A percentile compares a stretch with the other conserved stretches of the same genome.
Conservation (phyloP, 53 echinoderm and acorn worm genomes). For the Stichopus horrens region DNA sequence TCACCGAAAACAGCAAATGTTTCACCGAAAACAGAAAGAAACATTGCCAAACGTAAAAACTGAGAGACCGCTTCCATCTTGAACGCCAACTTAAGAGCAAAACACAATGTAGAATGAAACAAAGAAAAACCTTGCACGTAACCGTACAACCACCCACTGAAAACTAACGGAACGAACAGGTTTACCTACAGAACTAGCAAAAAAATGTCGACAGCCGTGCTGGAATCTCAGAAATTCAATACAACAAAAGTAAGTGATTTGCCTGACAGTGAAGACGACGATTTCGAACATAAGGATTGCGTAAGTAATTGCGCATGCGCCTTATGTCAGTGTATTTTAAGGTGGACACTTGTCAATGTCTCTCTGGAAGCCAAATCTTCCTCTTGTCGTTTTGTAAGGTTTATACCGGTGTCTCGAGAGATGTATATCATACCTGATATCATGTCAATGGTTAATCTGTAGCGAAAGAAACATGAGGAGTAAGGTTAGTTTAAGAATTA, state of each 20-base stretch:
- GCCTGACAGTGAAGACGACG: neutral
- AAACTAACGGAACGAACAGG: conserved; percentile 7
- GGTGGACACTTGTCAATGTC: no score
- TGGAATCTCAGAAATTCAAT: neutral
- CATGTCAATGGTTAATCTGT: no score
- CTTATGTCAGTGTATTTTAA: neutral
- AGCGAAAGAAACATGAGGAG: no score
- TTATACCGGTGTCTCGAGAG: no score
- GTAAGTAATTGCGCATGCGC: neutral
- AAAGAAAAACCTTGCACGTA: neutral
- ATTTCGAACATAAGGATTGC: neutral
- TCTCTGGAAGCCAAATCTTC: no score
- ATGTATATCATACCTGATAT: no score
- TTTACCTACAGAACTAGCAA: neutral
- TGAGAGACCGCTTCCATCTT: neutral
- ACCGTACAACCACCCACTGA: neutral
- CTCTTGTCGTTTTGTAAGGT: no score
- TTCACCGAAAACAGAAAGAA: conserved; percentile 14
- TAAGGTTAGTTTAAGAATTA: no score
- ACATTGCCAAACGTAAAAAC: neutral
- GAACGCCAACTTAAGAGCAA: neutral
- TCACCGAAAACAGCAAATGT: conserved; percentile 58
- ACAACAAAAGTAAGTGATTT: neutral
- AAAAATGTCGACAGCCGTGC: neutral
- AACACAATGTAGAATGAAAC: neutral